A percentile compares a stretch with the other conserved stretches of the same genome.
These are phyloP conservation scores for Trisateles emortualis DNA, from an alignment of 2,888 invertebrate genomes.

Conservation along the genomic window DNA sequence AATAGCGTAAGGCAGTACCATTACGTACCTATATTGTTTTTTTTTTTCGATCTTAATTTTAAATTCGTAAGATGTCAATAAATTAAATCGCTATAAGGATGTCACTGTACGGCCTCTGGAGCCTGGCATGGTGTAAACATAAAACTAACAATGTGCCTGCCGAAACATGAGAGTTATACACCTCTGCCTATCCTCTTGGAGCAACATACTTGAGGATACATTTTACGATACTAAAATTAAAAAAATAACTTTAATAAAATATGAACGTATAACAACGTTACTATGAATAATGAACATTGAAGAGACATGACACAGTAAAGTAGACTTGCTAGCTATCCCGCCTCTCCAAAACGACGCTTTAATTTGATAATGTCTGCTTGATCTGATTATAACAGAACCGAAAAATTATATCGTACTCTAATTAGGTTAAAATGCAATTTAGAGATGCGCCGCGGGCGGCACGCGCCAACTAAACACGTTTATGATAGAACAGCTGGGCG, in stretches of 20 bases:
- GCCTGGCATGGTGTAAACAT: no score
- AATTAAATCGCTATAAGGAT: no score
- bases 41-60: no score
- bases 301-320: slow-evolving; percentile 36
- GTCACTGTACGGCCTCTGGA: no score
- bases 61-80: no score
- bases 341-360: slow-evolving; percentile 71
- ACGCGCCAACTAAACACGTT: slow-evolving; percentile 66
- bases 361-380: slow-evolving; percentile 82
- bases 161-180: no score
- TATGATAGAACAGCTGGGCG: slow-evolving; percentile 58
- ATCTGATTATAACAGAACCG: slow-evolving; percentile 84
- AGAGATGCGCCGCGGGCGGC: slow-evolving; percentile 81
- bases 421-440: slow-evolving; percentile 87
- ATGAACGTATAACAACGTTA: slow-evolving; percentile 36
- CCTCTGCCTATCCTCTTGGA: no score
- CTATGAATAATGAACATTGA: slow-evolving; percentile 58
- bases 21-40: no score
- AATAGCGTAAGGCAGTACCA: no score
- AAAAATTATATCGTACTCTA: slow-evolving; percentile 85
- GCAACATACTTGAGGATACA: no score
- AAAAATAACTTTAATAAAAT: slow-evolving; percentile 14
- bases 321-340: slow-evolving; percentile 58
- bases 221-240: no score
- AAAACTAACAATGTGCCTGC: no score